These are phyloP conservation scores for Heliocidaris tuberculata DNA, from an alignment of 35 echinoderm and acorn worm species.

Conservation along the genomic window DNA sequence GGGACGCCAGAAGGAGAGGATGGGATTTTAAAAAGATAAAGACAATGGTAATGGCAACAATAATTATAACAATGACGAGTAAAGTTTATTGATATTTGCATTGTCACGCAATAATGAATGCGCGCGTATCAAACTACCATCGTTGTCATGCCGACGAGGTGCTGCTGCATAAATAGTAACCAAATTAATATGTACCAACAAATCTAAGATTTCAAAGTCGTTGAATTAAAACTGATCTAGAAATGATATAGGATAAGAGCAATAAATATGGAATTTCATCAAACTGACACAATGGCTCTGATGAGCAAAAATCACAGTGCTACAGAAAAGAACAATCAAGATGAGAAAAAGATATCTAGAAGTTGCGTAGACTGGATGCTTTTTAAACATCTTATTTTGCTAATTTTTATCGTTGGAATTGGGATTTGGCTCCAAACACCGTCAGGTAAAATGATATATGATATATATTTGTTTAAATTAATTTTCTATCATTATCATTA, in stretches of 20 bases:
- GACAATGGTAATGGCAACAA: no score
- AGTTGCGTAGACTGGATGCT: not conserved
- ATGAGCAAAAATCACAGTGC: not conserved
- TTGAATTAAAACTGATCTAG: no score
- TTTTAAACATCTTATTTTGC: not conserved
- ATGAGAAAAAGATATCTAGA: not conserved
- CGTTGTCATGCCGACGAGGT: not conserved
- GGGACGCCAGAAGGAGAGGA: no score
- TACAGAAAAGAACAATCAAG: not conserved
- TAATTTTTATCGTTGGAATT: not conserved
- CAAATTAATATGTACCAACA: no score
- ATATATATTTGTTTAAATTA: not conserved
- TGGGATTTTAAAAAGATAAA: no score
- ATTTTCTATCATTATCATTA: not conserved
- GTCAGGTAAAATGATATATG: not conserved
- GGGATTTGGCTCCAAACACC: not conserved
- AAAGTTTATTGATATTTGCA: not conserved
- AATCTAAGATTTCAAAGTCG: no score
- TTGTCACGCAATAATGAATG: not conserved
- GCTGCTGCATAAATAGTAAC: not conserved
- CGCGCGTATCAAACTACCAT: not conserved
- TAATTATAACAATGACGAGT: no score
- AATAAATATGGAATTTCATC: not conserved
- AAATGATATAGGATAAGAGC: not conserved
- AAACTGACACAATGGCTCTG: not conserved